Base-by-base conservation (phyloP, 2,113 vertebrate genomes). In the Morone saxatilis region DNA sequence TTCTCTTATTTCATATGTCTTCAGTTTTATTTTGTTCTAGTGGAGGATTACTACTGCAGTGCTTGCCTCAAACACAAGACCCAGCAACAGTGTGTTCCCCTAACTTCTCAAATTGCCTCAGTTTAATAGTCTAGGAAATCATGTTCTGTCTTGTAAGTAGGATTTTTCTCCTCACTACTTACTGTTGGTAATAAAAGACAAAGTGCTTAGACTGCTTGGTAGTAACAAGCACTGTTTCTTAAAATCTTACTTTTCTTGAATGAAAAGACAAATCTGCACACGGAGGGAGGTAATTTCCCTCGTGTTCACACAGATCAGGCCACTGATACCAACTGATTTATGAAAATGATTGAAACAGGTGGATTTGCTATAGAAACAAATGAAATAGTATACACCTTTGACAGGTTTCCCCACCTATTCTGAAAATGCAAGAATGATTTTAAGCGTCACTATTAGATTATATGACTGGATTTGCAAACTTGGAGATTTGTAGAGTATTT, bases 261-360 rank as follows among this genome's bases (percentile, higher is more conserved):
- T 51, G 19, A 71, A 78, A 63, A 67, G 31, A 56, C 40, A 84
- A 81, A 78, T 59, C 80, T 78, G 51, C 36, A 79, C 66, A 71
- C 59, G 61, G 69, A 56, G 22, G 12, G 8, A 79, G 67, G 43
- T 76, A 48, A 84, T 88, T 82, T 84, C 81, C 74, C 74, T 19
- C 5, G 77, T 84, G 83, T 69, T 86, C 75, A 70, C 17, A 71
- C 43, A 76, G 53, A 84, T 84, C 67, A 76, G 59, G 31, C 59
- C 74, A 8, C 62, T 45, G 45, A 67, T 75, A 61, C 73, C 6
- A 31, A 70, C 69, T 69, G 62, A 71, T 74, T 45, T 75, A 65
- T 71, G 72, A 80, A 76, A 57, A 71, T 54, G 6, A 81, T 7
- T 78, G 63, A 77, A 43, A 59, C 25, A 17, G 19, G n/a, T 63